phyloP scores from a whole-genome alignment of 2,888 invertebrate species.

The Quadroppia sp. region DNA sequence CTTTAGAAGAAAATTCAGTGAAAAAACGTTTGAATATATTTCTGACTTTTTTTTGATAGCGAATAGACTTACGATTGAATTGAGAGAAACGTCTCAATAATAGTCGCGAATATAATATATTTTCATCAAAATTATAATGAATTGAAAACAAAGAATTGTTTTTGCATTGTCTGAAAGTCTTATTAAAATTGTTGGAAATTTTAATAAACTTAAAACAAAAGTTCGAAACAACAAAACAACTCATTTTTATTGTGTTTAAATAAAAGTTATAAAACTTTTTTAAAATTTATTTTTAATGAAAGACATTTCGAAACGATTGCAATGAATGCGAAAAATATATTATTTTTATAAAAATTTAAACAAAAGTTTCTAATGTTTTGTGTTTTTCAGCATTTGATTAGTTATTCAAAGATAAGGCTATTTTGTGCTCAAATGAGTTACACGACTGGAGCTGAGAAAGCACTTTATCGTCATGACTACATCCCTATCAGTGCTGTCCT shows the following conservation, averaged over 20 bases:
- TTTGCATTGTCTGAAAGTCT: neutral
- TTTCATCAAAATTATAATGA: neutral
- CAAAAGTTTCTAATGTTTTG: neutral
- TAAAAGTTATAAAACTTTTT: neutral
- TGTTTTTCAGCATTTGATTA: neutral
- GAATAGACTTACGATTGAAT: slow-evolving; percentile 16
- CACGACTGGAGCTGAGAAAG: neutral
- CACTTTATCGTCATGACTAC: slow-evolving; percentile 13
- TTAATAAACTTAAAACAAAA: neutral
- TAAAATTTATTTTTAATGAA: no score
- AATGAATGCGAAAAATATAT: no score
- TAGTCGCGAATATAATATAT: neutral
- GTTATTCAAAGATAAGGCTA: neutral
- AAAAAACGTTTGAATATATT: no score
- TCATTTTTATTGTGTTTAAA: neutral
- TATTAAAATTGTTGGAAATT: neutral
- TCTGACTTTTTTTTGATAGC: no score
- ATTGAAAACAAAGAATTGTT: neutral
- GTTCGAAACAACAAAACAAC: neutral
- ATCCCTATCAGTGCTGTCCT: neutral
- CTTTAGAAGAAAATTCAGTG: neutral
- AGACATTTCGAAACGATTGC: no score
- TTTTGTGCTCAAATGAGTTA: slow-evolving; percentile 13
- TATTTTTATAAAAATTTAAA: neutral
- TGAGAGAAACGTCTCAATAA: neutral